Evolutionary conservation across 2,797 vertebrate genomes (phyloP).

Genomic region (Prionace glauca): DNA sequence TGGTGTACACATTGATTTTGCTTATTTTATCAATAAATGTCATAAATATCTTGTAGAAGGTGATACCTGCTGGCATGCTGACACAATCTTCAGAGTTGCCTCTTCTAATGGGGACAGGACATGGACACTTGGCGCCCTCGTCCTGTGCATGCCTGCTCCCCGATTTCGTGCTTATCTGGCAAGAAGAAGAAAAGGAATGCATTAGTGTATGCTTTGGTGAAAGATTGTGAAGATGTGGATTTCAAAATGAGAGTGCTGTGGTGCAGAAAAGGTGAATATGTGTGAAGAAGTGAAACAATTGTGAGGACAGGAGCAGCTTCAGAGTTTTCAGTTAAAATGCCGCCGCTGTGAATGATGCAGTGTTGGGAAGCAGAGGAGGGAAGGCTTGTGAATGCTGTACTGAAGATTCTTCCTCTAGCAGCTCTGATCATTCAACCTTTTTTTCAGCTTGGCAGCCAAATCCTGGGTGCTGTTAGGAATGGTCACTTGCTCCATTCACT

Average conservation of each 20-base stretch:
- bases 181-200: not conserved
- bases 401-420: not conserved
- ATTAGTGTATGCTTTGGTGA: not conserved
- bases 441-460: not conserved
- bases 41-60: not conserved
- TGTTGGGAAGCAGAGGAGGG: not conserved
- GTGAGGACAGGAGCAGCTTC: not conserved
- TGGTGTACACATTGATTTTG: not conserved
- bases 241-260: not conserved
- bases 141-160: not conserved
- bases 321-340: not conserved
- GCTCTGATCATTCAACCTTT: not conserved
- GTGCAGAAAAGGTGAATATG: not conserved
- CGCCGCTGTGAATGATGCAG: not conserved
- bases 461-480: not conserved
- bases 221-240: not conserved
- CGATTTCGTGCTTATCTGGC: not conserved
- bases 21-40: slow-evolving; percentile 6
- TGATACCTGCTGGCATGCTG: not conserved
- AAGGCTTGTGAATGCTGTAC: not conserved
- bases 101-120: not conserved
- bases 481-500: not conserved
- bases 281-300: no score
- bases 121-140: not conserved
- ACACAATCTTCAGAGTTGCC: not conserved